These are phyloP conservation scores for Trimorus sp. DNA, from an alignment of 2,888 invertebrate species.

Conservation along the genomic window DNA sequence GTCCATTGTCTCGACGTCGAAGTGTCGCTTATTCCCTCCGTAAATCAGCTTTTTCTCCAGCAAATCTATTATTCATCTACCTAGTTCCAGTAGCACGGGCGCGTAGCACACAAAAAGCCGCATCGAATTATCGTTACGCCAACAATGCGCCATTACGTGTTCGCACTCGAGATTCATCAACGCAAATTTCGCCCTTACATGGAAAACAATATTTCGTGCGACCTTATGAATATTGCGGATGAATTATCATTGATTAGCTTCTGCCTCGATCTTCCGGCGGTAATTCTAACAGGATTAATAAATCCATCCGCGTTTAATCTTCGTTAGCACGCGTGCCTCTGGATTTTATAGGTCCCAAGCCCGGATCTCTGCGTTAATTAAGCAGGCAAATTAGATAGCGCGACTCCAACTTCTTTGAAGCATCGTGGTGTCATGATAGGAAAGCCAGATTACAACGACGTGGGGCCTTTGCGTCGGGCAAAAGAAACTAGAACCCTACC, in stretches of 20 bases:
- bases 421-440: slow-evolving; percentile 24
- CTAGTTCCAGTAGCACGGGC: neutral
- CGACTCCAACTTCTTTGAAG: slow-evolving; percentile 40
- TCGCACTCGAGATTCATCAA: neutral
- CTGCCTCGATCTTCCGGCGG: slow-evolving; percentile 17
- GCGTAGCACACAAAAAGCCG: no score
- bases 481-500: slow-evolving; percentile 64
- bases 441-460: slow-evolving; percentile 39
- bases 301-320: slow-evolving; percentile 48
- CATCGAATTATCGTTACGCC: no score
- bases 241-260: slow-evolving; percentile 55
- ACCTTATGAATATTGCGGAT: slow-evolving; percentile 25
- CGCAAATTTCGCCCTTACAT: no score
- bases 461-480: slow-evolving; percentile 42
- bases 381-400: slow-evolving; percentile 42
- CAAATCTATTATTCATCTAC: slow-evolving; percentile 40
- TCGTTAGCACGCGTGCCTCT: slow-evolving; percentile 27
- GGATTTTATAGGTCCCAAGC: slow-evolving; percentile 44
- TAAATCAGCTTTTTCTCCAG: slow-evolving; percentile 37
- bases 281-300: slow-evolving; percentile 49
- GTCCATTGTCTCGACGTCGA: slow-evolving; percentile 44
- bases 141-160: slow-evolving; percentile 1
- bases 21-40: slow-evolving; percentile 28
- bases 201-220: slow-evolving; percentile 24
- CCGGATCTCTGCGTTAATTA: slow-evolving; percentile 46